Evolutionary conservation across 2,113 vertebrate genomes (phyloP).

Genomic region (Hippoglossus stenolepis): DNA sequence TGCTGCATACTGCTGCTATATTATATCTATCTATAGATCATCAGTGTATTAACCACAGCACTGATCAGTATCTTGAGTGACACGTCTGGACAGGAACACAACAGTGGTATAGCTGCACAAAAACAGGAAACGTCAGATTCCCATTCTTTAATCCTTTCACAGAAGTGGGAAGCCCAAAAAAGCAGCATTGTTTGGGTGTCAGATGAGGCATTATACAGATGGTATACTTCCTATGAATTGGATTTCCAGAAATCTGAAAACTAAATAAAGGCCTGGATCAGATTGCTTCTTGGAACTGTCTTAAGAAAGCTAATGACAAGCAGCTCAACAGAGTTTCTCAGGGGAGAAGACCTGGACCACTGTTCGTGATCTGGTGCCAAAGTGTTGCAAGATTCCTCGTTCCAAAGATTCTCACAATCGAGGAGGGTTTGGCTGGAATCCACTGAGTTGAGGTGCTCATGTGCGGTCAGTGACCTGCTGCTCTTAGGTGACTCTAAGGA

Average conservation of each 20-base stretch:
- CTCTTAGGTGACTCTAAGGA: not conserved
- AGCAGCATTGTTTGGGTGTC: slow-evolving; percentile 59
- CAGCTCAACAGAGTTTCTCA: slow-evolving; percentile 40
- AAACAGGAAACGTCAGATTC: slow-evolving; percentile 73
- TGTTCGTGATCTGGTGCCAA: slow-evolving; percentile 40
- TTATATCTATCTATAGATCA: not conserved
- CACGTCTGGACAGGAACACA: slow-evolving; percentile 47
- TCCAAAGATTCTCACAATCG: slow-evolving; percentile 24
- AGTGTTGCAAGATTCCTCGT: not conserved
- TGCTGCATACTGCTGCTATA: not conserved
- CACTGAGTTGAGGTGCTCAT: slow-evolving; percentile 30
- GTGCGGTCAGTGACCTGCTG: slow-evolving; percentile 39
- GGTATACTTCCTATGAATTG: slow-evolving; percentile 34
- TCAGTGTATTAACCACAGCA: slow-evolving; percentile 7
- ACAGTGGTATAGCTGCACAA: slow-evolving; percentile 53
- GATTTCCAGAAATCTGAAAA: slow-evolving; percentile 48
- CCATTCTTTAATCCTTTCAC: slow-evolving; percentile 49
- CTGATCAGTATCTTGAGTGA: slow-evolving; percentile 52
- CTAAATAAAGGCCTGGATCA: slow-evolving; percentile 31
- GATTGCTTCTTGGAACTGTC: slow-evolving; percentile 35
- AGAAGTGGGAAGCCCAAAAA: slow-evolving; percentile 50
- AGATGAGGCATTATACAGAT: slow-evolving; percentile 31
- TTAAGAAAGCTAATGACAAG: slow-evolving; percentile 19
- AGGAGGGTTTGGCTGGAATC: slow-evolving; percentile 30
- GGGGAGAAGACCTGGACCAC: slow-evolving; percentile 55